A percentile compares a stretch with the other conserved stretches of the same genome.
Conservation (phyloP, 1,140 invertebrate genomes). For the Procambarus virginalis region DNA sequence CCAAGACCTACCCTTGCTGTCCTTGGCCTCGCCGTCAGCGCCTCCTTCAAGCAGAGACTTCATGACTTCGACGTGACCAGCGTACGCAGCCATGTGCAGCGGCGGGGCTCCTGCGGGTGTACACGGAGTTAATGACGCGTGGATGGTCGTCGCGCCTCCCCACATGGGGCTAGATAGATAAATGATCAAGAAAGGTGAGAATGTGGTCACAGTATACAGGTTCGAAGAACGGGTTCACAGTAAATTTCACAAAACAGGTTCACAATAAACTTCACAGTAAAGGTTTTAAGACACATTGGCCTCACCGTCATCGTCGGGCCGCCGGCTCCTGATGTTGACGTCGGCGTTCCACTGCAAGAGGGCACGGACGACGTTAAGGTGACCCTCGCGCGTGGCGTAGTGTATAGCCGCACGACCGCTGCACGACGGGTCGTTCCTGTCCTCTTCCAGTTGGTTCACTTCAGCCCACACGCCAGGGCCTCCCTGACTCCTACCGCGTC, state of each 20-base stretch:
- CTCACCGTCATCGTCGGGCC: not conserved
- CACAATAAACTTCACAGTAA: no score
- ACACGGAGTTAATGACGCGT: no score
- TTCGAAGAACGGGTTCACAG: no score
- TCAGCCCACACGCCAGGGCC: not conserved
- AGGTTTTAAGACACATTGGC: no score
- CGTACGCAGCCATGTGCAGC: not conserved
- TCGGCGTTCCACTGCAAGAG: not conserved
- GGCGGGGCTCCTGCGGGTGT: not conserved
- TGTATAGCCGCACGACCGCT: not conserved
- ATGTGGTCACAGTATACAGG: no score
- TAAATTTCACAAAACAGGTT: no score
- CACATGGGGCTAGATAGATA: no score
- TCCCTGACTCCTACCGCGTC: not conserved
- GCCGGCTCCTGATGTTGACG: not conserved
- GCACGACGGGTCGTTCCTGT: not conserved
- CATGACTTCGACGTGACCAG: not conserved
- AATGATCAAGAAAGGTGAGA: no score
- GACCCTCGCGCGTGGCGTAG: not conserved
- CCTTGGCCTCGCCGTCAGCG: not conserved
- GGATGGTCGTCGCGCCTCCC: no score
- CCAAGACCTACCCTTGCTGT: not conserved
- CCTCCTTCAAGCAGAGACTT: not conserved
- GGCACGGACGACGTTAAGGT: not conserved
- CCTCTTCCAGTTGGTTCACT: not conserved